Percentiles rank a stretch among this genome's conserved stretches.
Evolutionary conservation across 2,113 vertebrate genomes (phyloP).

Genomic region (Panurus biarmicus): DNA sequence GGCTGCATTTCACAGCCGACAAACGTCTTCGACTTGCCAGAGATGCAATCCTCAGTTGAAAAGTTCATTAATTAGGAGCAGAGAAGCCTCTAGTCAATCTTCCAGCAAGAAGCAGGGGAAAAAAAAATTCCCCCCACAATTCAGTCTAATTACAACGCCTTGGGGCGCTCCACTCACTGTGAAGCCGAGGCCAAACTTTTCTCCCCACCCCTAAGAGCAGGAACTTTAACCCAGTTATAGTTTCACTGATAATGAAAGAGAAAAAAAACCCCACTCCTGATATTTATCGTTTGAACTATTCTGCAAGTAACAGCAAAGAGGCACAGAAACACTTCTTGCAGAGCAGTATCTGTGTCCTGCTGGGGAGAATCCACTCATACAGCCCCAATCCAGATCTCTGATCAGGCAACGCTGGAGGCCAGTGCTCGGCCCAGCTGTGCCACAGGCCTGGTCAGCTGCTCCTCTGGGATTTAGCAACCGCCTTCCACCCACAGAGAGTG

Average conservation of each 20-base stretch:
- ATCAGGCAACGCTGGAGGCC: neutral
- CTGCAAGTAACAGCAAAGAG: neutral
- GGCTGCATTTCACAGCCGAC: neutral
- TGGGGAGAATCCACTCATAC: rapidly evolving
- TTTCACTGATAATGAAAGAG: neutral
- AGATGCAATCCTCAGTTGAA: neutral
- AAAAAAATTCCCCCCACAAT: neutral
- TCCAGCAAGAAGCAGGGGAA: neutral
- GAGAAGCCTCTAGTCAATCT: slow-evolving; percentile 12
- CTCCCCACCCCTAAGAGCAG: slow-evolving; percentile 14
- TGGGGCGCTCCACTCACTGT: neutral
- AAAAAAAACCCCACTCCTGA: too few species aligned
- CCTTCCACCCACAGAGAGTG: neutral
- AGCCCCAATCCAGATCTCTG: rapidly evolving
- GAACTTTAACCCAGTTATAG: slow-evolving; percentile 43
- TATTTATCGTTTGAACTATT: neutral
- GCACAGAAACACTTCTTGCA: neutral
- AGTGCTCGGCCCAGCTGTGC: neutral
- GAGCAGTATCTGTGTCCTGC: rapidly evolving
- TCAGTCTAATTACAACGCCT: neutral
- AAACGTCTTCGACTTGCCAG: neutral
- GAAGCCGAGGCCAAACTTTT: neutral
- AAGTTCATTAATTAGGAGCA: slow-evolving; percentile 14
- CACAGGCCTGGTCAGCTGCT: neutral
- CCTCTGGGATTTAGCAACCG: neutral